Conservation (phyloP, 2,888 invertebrate genomes). For the Epiperipatus broadwayi region DNA sequence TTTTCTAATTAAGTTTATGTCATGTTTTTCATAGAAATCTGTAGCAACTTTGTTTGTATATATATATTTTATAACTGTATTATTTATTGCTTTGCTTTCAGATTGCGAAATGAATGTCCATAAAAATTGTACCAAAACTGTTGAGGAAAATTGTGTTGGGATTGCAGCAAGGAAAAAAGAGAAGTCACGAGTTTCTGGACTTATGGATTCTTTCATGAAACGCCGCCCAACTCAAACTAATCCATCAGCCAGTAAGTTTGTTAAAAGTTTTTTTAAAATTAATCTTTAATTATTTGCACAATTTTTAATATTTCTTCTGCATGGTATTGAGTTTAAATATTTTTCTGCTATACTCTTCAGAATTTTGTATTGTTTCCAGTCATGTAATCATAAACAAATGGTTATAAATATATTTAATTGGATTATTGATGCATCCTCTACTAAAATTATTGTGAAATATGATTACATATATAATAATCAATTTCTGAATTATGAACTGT, state of each 20-base stretch:
- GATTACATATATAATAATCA: too few relatives aligned
- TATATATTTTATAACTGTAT: conserved; percentile 7
- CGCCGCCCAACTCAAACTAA: conserved; percentile 20
- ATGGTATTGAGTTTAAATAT: too few relatives aligned
- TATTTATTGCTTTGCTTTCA: conserved; percentile 27
- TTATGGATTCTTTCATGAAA: conserved; percentile 19
- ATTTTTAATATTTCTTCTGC: too few relatives aligned
- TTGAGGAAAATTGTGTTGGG: conserved; percentile 63
- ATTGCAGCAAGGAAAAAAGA: conserved; percentile 30
- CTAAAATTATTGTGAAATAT: too few relatives aligned
- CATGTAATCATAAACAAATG: too few relatives aligned
- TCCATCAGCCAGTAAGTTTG: conserved; percentile 20
- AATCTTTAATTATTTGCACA: not conserved
- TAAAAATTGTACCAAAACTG: conserved; percentile 51
- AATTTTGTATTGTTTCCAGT: too few relatives aligned
- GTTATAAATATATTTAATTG: too few relatives aligned
- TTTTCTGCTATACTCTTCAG: too few relatives aligned
- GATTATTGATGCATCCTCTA: too few relatives aligned
- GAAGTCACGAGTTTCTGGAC: conserved; percentile 17
- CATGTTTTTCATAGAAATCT: not conserved
- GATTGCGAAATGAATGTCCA: conserved; percentile 75
- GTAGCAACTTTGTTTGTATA: not conserved
- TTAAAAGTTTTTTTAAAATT: too few relatives aligned
- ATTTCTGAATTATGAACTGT: too few relatives aligned
- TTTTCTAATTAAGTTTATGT: conserved; percentile 10